phyloP scores from a whole-genome alignment of 2,888 invertebrate genomes.

The Tubulanus polymorphus region DNA sequence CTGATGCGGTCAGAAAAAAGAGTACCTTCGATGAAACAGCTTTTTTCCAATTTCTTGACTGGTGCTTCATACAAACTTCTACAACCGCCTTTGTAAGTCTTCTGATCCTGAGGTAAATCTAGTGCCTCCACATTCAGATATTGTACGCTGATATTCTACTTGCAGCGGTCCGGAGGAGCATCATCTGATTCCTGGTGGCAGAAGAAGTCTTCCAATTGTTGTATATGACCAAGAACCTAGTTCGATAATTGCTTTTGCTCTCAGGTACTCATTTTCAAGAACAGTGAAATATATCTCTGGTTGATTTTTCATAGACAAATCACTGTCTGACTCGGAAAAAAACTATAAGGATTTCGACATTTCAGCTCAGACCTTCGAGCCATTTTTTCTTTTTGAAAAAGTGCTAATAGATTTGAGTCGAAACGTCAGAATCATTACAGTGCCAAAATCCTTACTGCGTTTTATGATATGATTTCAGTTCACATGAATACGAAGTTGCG shows the following conservation, averaged over 20 bases:
- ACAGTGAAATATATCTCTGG: no score
- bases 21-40: slow-evolving; percentile 60
- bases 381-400: no score
- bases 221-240: slow-evolving; percentile 78
- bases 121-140: not conserved
- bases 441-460: not conserved
- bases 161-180: slow-evolving; percentile 63
- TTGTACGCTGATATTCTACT: slow-evolving; percentile 2
- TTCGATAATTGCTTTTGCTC: slow-evolving; percentile 78
- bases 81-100: slow-evolving; percentile 28
- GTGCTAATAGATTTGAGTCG: no score
- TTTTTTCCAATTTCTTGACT: slow-evolving; percentile 66
- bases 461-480: slow-evolving; percentile 27
- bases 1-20: not conserved
- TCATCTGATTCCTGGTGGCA: slow-evolving; percentile 60
- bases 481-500: slow-evolving; percentile 35
- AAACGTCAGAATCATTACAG: no score
- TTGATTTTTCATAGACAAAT: no score
- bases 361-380: no score
- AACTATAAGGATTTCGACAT: no score
- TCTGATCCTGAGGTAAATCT: not conserved
- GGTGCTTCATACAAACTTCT: slow-evolving; percentile 42
- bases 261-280: no score
- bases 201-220: slow-evolving; percentile 53
- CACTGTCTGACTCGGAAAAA: no score